Conservation (phyloP, 1,140 invertebrate genomes). For the Delia radicum region DNA sequence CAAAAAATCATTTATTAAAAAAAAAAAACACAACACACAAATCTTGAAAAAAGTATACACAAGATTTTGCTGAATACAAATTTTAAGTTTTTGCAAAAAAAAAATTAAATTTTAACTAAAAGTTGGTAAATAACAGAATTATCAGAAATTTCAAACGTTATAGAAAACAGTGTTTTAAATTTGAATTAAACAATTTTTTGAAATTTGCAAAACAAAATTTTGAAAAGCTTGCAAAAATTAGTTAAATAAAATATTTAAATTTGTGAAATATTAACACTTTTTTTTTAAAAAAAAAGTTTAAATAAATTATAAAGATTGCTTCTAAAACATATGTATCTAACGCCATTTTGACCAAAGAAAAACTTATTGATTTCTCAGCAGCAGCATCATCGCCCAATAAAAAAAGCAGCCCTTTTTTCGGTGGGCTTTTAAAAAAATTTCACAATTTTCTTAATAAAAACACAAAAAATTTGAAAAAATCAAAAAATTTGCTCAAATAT, state of each 20-base stretch:
- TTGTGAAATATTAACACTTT: too few species aligned
- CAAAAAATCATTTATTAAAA: background rate
- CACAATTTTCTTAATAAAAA: background rate
- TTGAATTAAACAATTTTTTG: too few species aligned
- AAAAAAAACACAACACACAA: too few species aligned
- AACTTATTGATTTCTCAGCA: slow-evolving; percentile 1
- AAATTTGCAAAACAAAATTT: too few species aligned
- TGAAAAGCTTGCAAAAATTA: too few species aligned
- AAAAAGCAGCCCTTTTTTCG: background rate
- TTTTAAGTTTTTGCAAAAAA: too few species aligned
- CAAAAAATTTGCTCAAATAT: background rate
- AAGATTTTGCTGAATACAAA: background rate
- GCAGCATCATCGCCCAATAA: background rate
- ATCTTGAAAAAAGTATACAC: background rate
- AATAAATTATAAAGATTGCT: background rate
- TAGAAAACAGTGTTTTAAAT: background rate
- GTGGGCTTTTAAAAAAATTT: background rate
- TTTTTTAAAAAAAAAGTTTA: background rate
- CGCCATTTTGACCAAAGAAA: background rate
- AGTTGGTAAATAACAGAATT: too few species aligned
- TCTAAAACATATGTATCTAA: background rate
- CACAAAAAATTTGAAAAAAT: background rate
- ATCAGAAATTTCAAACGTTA: too few species aligned
- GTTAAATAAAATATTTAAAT: background rate
- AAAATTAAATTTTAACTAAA: too few species aligned